Percentiles rank a stretch among this genome's conserved stretches.
Conservation (phyloP, 23 tunicate genomes). For the Trididemnum clinides region DNA sequence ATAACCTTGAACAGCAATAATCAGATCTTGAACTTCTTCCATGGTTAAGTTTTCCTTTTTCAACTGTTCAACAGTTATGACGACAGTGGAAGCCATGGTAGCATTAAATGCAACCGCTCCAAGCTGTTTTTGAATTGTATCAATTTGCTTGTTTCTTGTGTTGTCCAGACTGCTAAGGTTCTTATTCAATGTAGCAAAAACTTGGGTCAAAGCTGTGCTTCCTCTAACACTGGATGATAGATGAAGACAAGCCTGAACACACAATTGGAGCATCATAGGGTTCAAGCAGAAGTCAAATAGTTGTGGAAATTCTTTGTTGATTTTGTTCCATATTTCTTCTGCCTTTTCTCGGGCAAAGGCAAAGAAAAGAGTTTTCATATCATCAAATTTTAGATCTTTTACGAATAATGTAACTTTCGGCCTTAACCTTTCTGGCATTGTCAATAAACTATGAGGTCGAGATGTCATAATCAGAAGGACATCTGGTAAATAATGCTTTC, state of each 20-base stretch:
- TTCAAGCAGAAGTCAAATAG: slow-evolving; percentile 15
- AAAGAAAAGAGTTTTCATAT: slow-evolving; percentile 12
- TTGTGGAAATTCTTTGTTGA: slow-evolving; percentile 21
- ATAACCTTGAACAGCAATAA: slow-evolving; percentile 5
- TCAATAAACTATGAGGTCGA: slow-evolving; percentile 25
- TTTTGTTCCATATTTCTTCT: slow-evolving; percentile 10
- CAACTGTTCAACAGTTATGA: slow-evolving; percentile 4
- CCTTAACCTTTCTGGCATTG: not conserved
- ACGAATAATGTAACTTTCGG: slow-evolving; percentile 17
- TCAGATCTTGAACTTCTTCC: slow-evolving; percentile 25
- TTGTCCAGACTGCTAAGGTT: not conserved
- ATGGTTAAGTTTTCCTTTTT: not conserved
- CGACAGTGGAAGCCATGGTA: not conserved
- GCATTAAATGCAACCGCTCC: slow-evolving; percentile 12
- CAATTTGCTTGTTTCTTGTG: not conserved
- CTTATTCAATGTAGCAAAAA: slow-evolving; percentile 7
- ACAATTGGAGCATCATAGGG: slow-evolving; percentile 24
- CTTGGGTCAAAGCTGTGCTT: slow-evolving; percentile 8
- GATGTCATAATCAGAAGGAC: slow-evolving; percentile 21
- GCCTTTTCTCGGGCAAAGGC: slow-evolving; percentile 22
- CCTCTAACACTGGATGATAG: not conserved
- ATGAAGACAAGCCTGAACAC: not conserved
- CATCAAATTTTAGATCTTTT: not conserved
- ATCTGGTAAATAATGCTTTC: not conserved
- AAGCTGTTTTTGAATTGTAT: not conserved